Evolutionary conservation across 37 sponge, comb jelly and placozoan species (phyloP).

Genomic region (Theonella swinhoei): DNA sequence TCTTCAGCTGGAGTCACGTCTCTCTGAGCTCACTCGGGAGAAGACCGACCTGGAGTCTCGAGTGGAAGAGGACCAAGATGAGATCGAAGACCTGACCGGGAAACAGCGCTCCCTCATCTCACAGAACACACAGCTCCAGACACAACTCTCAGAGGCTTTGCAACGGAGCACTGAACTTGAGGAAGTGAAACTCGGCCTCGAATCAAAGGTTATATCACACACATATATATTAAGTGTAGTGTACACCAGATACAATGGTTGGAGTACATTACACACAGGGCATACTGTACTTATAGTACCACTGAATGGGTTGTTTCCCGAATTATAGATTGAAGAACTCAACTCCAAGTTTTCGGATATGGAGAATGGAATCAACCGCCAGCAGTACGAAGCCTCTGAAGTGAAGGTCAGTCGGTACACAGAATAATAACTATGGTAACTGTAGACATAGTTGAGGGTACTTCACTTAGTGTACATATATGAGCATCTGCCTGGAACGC

Average conservation of each 20-base stretch:
- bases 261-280: too few species aligned
- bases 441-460: too few species aligned
- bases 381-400: slow-evolving; percentile 65
- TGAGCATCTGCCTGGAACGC: too few species aligned
- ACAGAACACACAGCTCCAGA: slow-evolving; percentile 54
- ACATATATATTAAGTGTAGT: too few species aligned
- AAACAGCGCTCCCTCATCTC: slow-evolving; percentile 44
- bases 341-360: slow-evolving; percentile 45
- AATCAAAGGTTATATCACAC: too few species aligned
- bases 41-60: slow-evolving; percentile 75
- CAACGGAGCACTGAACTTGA: slow-evolving; percentile 57
- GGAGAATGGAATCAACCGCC: slow-evolving; percentile 45
- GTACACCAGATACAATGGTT: too few species aligned
- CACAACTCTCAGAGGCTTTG: slow-evolving; percentile 60
- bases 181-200: slow-evolving; percentile 43
- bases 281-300: too few species aligned
- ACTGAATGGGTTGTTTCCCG: too few species aligned
- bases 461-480: too few species aligned
- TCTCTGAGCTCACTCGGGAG: slow-evolving; percentile 67
- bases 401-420: slow-evolving; percentile 48
- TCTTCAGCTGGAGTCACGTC: slow-evolving; percentile 57
- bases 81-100: slow-evolving; percentile 75
- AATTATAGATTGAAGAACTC: slow-evolving; percentile 50
- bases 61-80: slow-evolving; percentile 89
- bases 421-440: too few species aligned